Base-by-base conservation (phyloP, 1,140 invertebrate species). In the Tachypleus tridentatus region DNA sequence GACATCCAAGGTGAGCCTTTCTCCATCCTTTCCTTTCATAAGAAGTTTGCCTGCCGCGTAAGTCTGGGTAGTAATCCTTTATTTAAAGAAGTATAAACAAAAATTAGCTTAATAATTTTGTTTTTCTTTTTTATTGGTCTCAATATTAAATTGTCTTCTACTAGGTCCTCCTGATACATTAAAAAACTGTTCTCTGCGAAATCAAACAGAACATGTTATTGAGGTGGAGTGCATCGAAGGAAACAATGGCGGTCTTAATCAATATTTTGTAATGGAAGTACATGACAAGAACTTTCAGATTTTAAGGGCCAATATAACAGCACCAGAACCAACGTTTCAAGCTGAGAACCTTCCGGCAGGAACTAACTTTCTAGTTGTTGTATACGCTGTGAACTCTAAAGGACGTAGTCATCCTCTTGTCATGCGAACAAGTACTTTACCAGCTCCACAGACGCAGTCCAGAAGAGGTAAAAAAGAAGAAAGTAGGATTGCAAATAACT, bases 161-260 rank as follows among this genome's bases (percentile, higher is more conserved):
- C 29, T 29, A 29, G 29, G 29, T 29, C 29, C 29, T 29, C 91
- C 91, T 3, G 86, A 86, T 67, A 81, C 88, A 2, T 78, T 91
- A 59, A 83, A 84, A 29, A 93, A 93, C 76, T 94, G 91, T 78
- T 90, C 89, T 0, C 82, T 93, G 10, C 82, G 86, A 61, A 93
- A 93, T 76, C 87, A 89, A 73, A 93, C 88, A 58, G 83, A 85
- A 64, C 87, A 92, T 71, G 86, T 87, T 0, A 76, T 90, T 59
- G 82, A 85, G 70, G 84, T 91, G 29, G 84, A 87, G 66, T 91
- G 88, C 73, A 79, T 82, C 3, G 87, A 90, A 75, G 88, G 88
- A 9, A 92, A 91, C 75, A 88, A 93, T 70, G 90, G 90, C 4
- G 91, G 90, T 0, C 78, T 93, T 7, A 80, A 82, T 49, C 90